Evolutionary conservation across 2,888 invertebrate genomes (phyloP).

Genomic region (Pimpla rufipes): DNA sequence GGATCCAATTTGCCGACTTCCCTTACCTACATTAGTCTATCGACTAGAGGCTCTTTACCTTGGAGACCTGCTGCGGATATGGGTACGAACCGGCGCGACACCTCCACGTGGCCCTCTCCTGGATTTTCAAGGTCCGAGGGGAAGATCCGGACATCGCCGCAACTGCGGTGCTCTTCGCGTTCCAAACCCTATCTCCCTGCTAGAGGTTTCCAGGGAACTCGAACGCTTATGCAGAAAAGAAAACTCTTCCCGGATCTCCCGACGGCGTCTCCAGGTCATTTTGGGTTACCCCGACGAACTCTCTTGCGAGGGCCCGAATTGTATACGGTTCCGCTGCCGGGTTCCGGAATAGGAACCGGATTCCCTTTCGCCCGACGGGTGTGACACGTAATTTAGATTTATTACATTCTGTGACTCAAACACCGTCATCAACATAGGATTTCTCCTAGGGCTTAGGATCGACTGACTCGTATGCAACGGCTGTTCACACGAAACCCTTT

Average conservation of each 20-base stretch:
- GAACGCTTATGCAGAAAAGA: slow-evolving; percentile 85
- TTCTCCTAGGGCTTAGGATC: slow-evolving; percentile 87
- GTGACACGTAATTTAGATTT: slow-evolving; percentile 70
- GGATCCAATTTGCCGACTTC: slow-evolving; percentile 90
- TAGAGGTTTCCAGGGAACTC: slow-evolving; percentile 86
- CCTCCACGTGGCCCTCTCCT: slow-evolving; percentile 87
- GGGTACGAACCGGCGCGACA: slow-evolving; percentile 88
- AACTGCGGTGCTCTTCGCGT: slow-evolving; percentile 86
- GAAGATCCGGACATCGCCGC: slow-evolving; percentile 85
- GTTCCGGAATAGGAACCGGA: slow-evolving; percentile 88
- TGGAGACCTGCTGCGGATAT: slow-evolving; percentile 92
- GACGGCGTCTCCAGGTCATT: slow-evolving; percentile 87
- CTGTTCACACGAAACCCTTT: slow-evolving; percentile 89
- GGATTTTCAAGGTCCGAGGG: slow-evolving; percentile 88
- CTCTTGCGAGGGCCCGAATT: slow-evolving; percentile 86
- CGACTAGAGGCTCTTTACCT: slow-evolving; percentile 89
- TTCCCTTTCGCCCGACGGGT: slow-evolving; percentile 87
- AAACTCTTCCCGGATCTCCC: slow-evolving; percentile 87
- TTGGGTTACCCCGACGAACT: slow-evolving; percentile 86
- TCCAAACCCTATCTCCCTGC: slow-evolving; percentile 87
- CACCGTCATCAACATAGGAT: slow-evolving; percentile 85
- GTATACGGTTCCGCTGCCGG: slow-evolving; percentile 87
- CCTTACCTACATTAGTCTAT: slow-evolving; percentile 90
- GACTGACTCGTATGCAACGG: slow-evolving; percentile 88
- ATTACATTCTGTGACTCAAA: slow-evolving; percentile 71